phyloP scores from a whole-genome alignment of 2,797 vertebrate genomes.

The Sylvia borin region DNA sequence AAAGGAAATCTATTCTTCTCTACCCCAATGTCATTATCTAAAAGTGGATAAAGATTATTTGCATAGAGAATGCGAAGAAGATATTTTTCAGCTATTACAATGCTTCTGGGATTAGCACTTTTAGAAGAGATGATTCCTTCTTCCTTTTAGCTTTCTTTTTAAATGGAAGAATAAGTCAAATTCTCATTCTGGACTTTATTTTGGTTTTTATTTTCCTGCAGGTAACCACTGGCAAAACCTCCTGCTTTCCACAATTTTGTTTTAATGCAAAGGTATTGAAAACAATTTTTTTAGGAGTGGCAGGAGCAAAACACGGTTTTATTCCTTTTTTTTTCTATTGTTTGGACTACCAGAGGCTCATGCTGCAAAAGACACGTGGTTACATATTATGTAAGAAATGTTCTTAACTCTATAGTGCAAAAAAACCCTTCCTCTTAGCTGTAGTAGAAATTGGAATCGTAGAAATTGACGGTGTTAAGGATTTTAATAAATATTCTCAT shows the following conservation, averaged over 20 bases:
- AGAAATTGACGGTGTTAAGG: background rate
- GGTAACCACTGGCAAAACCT: background rate
- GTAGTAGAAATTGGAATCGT: background rate
- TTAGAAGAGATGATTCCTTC: background rate
- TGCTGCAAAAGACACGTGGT: background rate
- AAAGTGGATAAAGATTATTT: conserved; percentile 62
- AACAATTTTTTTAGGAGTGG: background rate
- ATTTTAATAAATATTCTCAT: background rate
- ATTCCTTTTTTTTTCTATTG: background rate
- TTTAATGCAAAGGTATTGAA: background rate
- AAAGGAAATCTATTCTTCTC: conserved; percentile 50
- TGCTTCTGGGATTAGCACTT: conserved; percentile 40
- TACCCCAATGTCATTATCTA: conserved; percentile 52
- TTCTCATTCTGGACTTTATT: background rate
- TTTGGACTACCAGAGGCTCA: background rate
- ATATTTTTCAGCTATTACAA: conserved; percentile 46
- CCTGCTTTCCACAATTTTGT: background rate
- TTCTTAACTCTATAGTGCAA: background rate
- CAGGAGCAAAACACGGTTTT: background rate
- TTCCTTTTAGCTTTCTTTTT: conserved; percentile 29
- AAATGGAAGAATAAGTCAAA: background rate
- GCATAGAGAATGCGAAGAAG: conserved; percentile 42
- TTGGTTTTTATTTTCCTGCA: background rate
- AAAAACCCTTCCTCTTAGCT: background rate
- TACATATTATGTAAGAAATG: background rate